Percentiles rank a stretch among this genome's conserved stretches.
Conservation (phyloP, 2,113 vertebrate species). For the Halcyon senegalensis region DNA sequence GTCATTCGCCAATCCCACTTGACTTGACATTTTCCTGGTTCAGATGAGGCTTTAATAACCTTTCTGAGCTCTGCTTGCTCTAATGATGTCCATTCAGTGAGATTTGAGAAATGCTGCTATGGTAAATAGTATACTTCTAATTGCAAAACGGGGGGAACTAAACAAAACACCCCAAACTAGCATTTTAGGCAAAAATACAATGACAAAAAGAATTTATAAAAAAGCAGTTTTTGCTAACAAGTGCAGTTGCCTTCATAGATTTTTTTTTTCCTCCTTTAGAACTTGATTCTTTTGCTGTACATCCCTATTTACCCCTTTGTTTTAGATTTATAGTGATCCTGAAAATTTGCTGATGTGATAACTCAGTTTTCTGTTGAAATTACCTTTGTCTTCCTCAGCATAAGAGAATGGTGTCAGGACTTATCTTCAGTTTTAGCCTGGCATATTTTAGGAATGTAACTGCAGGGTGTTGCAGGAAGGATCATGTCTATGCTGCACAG, state of each 20-base stretch:
- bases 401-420: background rate
- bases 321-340: background rate
- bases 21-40: constrained; percentile 73
- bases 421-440: background rate
- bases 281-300: background rate
- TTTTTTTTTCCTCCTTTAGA: background rate
- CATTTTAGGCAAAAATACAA: background rate
- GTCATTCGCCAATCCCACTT: constrained; percentile 33
- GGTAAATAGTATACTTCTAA: constrained; percentile 45
- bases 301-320: background rate
- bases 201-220: background rate
- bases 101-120: background rate
- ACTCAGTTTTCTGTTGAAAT: background rate
- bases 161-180: background rate
- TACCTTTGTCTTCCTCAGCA: background rate
- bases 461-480: background rate
- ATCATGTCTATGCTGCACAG: background rate
- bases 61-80: constrained; percentile 64
- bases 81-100: constrained; percentile 74
- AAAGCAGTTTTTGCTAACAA: background rate
- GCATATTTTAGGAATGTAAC: background rate
- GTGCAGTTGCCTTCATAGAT: background rate
- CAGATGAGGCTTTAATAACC: constrained; percentile 74
- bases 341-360: background rate
- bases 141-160: background rate